A percentile compares a stretch with the other conserved stretches of the same genome.
Conservation (phyloP, 2,113 vertebrate genomes). For the Vanacampus margaritifer region DNA sequence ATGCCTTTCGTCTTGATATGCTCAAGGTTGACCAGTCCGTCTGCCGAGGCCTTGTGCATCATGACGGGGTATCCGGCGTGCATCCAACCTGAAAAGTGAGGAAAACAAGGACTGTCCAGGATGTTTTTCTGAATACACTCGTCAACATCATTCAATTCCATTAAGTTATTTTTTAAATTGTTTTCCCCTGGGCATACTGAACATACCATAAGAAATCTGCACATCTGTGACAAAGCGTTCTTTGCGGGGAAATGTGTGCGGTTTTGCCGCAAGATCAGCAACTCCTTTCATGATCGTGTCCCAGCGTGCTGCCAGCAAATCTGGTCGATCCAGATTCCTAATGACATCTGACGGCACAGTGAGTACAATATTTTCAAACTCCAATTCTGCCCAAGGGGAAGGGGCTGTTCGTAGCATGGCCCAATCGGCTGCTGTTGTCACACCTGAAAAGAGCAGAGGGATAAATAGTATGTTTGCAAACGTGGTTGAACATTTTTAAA, state of each 20-base stretch:
- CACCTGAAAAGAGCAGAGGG: constrained; percentile 42
- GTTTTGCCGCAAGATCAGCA: constrained; percentile 70
- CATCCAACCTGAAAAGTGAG: constrained; percentile 71
- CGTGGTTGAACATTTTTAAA: not conserved
- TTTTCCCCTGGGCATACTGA: not conserved
- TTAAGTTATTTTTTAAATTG: not conserved
- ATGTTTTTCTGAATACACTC: not conserved
- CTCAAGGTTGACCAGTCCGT: constrained; percentile 21
- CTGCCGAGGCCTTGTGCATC: constrained; percentile 21
- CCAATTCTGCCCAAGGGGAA: constrained; percentile 79
- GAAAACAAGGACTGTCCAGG: not conserved
- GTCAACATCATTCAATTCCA: not conserved
- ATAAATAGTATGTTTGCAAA: not conserved
- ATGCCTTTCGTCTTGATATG: constrained; percentile 19
- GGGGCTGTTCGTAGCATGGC: constrained; percentile 56
- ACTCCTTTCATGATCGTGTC: constrained; percentile 72
- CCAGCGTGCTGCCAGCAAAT: constrained; percentile 72
- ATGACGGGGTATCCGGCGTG: constrained; percentile 79
- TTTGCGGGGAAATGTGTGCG: constrained; percentile 74
- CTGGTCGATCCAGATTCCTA: constrained; percentile 61
- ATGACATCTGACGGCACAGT: constrained; percentile 69
- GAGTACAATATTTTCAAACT: constrained; percentile 78
- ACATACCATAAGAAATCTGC: constrained; percentile 76
- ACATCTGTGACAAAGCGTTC: constrained; percentile 81
- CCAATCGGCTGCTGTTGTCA: constrained; percentile 66